Percentiles rank a stretch among this genome's conserved stretches.
Conservation (phyloP, 2,113 vertebrate genomes). For the Paraplagusia blochii region DNA sequence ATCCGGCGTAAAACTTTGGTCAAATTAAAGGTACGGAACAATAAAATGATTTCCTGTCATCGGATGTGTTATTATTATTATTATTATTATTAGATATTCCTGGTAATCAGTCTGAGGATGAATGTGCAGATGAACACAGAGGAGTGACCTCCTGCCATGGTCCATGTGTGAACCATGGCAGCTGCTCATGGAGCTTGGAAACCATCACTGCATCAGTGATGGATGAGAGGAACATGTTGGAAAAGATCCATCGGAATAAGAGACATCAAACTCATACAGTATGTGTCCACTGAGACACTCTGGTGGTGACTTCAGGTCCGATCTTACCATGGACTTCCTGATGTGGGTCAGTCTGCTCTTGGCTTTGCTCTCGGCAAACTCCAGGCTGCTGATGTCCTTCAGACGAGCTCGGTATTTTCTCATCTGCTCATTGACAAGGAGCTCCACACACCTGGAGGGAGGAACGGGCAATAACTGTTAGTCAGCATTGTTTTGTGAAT, state of each 20-base stretch:
- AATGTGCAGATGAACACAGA: conserved; percentile 33
- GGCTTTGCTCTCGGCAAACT: conserved; percentile 97
- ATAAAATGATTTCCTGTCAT: no score
- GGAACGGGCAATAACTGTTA: neutral
- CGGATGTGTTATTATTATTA: no score
- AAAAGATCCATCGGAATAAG: conserved; percentile 3
- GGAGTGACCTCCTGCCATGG: conserved; percentile 52
- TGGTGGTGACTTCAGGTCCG: neutral
- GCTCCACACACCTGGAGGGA: conserved; percentile 85
- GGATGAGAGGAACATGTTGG: conserved; percentile 11
- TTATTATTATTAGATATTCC: no score
- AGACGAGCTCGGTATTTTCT: conserved; percentile 94
- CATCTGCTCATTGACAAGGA: conserved; percentile 95
- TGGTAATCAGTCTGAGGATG: conserved; percentile 17
- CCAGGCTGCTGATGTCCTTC: conserved; percentile 96
- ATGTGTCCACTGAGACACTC: no score
- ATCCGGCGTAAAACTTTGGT: no score
- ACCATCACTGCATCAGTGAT: conserved; percentile 14
- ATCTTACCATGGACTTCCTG: conserved; percentile 92
- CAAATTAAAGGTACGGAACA: no score
- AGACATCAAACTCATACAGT: no score
- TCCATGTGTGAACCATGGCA: conserved; percentile 36
- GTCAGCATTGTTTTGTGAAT: no score
- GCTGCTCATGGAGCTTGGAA: conserved; percentile 32
- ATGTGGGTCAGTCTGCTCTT: conserved; percentile 91